Conservation (phyloP, 2,797 vertebrate species). For the Anguilla marmorata region DNA sequence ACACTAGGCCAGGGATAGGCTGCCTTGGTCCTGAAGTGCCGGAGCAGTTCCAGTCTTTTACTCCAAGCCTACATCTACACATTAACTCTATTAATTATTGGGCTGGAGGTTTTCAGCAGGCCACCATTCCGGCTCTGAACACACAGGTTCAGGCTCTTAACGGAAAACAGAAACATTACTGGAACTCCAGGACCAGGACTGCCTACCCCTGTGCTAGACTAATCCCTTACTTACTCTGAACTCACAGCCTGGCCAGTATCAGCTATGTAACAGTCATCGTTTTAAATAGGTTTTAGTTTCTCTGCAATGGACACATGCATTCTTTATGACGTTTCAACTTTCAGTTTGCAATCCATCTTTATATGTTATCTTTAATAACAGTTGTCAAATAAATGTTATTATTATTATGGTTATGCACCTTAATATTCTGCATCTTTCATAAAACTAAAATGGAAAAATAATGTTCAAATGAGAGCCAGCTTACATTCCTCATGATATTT, state of each 20-base stretch:
- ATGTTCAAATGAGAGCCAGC: background rate
- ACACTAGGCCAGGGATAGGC: background rate
- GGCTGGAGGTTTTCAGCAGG: background rate
- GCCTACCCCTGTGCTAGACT: background rate
- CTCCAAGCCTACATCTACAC: background rate
- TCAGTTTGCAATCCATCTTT: too few relatives aligned
- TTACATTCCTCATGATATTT: background rate
- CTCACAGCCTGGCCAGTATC: background rate
- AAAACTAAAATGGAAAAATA: background rate
- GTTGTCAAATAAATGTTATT: too few relatives aligned
- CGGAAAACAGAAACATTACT: background rate
- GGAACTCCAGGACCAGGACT: background rate
- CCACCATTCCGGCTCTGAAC: background rate
- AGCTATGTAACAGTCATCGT: background rate
- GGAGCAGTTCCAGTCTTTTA: background rate
- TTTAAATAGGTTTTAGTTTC: background rate
- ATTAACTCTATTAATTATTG: background rate
- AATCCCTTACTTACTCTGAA: background rate
- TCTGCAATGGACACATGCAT: background rate
- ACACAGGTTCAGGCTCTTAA: background rate
- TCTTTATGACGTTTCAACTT: too few relatives aligned
- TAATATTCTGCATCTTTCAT: too few relatives aligned
- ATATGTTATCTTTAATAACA: too few relatives aligned
- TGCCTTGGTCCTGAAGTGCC: background rate
- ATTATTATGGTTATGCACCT: too few relatives aligned